These are phyloP conservation scores for Agriopis aurantiaria DNA, from an alignment of 2,888 invertebrate genomes.

Conservation along the genomic window DNA sequence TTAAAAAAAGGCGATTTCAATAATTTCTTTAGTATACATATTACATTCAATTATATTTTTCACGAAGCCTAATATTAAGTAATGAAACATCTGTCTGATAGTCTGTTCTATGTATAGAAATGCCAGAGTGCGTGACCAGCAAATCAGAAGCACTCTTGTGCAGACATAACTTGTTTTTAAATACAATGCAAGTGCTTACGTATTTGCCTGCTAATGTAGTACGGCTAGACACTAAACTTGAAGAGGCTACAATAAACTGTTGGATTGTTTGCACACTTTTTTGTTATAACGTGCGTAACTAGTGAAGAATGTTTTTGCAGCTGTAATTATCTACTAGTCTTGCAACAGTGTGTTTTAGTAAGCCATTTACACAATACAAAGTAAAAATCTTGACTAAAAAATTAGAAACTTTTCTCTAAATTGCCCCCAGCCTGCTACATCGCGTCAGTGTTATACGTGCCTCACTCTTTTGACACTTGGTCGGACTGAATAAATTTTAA, in stretches of 20 bases:
- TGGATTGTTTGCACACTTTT: slow-evolving; percentile 32
- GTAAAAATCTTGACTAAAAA: not conserved
- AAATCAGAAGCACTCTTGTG: slow-evolving; percentile 36
- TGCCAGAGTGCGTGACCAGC: slow-evolving; percentile 35
- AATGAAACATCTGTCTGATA: slow-evolving; percentile 16
- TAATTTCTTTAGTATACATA: too few relatives aligned
- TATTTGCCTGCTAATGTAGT: slow-evolving; percentile 38
- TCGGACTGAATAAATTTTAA: too few relatives aligned
- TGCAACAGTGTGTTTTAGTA: not conserved
- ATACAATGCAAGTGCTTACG: slow-evolving; percentile 29
- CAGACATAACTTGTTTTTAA: slow-evolving; percentile 38
- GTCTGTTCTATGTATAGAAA: slow-evolving; percentile 18
- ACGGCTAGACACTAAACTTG: slow-evolving; percentile 29
- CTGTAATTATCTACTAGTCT: slow-evolving; percentile 1
- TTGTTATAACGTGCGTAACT: slow-evolving; percentile 10
- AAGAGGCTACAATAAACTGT: slow-evolving; percentile 34
- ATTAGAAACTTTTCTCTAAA: not conserved
- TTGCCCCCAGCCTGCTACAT: too few relatives aligned
- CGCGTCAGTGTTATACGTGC: too few relatives aligned
- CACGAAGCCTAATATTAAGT: not conserved
- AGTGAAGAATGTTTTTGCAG: slow-evolving; percentile 10
- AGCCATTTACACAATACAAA: not conserved
- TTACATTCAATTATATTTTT: too few relatives aligned
- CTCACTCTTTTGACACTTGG: not conserved
- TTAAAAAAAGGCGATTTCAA: too few relatives aligned